Percentiles rank a stretch among this genome's conserved stretches.
Evolutionary conservation across 1,140 invertebrate species (phyloP).

Genomic region (Paraescarpia echinospica): DNA sequence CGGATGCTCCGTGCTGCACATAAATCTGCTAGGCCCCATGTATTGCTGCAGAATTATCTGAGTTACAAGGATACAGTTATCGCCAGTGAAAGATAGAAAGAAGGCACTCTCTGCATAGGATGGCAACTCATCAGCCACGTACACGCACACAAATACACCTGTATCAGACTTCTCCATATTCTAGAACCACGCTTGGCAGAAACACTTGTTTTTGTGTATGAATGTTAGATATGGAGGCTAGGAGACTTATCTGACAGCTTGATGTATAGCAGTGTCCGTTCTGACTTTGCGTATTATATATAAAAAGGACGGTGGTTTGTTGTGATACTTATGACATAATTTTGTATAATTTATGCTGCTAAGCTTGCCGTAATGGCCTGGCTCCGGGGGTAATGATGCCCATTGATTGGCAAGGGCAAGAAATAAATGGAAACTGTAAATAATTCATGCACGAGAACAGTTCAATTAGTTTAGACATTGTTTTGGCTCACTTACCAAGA

Average conservation of each 20-base stretch:
- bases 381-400: neutral
- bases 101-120: neutral
- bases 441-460: neutral
- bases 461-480: neutral
- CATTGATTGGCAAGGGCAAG: neutral
- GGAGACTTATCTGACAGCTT: neutral
- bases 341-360: neutral
- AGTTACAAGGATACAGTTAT: neutral
- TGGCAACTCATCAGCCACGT: neutral
- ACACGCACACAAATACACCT: neutral
- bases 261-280: neutral
- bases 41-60: neutral
- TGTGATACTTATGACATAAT: neutral
- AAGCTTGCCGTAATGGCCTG: neutral
- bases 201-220: neutral
- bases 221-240: neutral
- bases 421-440: constrained; percentile 6
- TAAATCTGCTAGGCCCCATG: neutral
- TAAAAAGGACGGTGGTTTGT: neutral
- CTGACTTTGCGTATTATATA: neutral
- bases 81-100: neutral
- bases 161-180: neutral
- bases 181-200: neutral
- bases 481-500: neutral
- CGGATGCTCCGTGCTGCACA: neutral